A percentile compares a stretch with the other conserved stretches of the same genome.
These are phyloP conservation scores for Watsonalla binaria DNA, from an alignment of 2,888 invertebrate species.

Conservation along the genomic window DNA sequence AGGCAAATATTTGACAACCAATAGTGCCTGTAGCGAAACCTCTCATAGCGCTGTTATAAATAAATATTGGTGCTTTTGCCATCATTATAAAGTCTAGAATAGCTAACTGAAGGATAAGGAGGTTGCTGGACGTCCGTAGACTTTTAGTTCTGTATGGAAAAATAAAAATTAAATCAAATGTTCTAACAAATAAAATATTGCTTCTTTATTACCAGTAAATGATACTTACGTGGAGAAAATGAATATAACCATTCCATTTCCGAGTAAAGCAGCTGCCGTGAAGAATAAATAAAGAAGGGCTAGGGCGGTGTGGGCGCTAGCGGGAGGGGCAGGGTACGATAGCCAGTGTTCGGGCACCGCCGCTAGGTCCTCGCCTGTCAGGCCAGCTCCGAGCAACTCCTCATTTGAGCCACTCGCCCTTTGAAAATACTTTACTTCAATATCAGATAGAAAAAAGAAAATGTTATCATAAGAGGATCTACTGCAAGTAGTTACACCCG, in stretches of 20 bases:
- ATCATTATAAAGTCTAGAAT: conserved; percentile 93
- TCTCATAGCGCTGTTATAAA: conserved; percentile 88
- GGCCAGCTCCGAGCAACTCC: conserved; percentile 85
- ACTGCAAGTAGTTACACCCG: too few species aligned
- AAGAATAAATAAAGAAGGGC: conserved; percentile 88
- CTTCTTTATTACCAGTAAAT: not conserved
- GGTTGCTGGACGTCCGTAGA: conserved; percentile 88
- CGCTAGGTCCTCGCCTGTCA: conserved; percentile 85
- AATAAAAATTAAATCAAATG: not conserved
- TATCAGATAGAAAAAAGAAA: too few species aligned
- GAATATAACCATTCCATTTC: conserved; percentile 92
- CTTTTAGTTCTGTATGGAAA: conserved; percentile 80
- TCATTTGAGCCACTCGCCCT: conserved; percentile 43
- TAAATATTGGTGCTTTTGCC: conserved; percentile 90
- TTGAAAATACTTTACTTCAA: not conserved
- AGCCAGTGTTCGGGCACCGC: conserved; percentile 92
- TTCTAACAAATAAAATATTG: not conserved
- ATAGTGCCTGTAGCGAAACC: conserved; percentile 86
- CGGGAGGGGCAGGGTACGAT: conserved; percentile 87
- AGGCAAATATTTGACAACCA: conserved; percentile 87
- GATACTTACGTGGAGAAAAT: conserved; percentile 86
- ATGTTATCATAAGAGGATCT: too few species aligned
- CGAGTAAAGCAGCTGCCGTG: conserved; percentile 84
- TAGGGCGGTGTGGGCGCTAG: conserved; percentile 87
- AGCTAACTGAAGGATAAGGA: conserved; percentile 90